Base-by-base conservation (phyloP, 1,140 invertebrate genomes). In the Daktulosphaira vitifoliae region DNA sequence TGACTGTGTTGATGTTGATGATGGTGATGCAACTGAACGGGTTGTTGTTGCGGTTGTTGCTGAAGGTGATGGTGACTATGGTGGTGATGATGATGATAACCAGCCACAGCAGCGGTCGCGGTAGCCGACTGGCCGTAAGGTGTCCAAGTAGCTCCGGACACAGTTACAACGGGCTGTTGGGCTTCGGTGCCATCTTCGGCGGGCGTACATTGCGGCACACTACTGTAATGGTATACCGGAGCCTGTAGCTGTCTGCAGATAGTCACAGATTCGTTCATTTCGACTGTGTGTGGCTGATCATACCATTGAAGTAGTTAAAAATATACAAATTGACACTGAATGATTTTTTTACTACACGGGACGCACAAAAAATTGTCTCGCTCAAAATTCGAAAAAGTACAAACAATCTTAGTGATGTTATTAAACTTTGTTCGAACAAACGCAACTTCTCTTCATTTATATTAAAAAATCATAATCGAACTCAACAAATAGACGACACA, bases 251-350 rank as follows among this genome's bases (percentile, higher is more conserved):
- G 26, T 23, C 42, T 29, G 25, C 56, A 48, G 13, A 46, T 39
- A 16, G 56, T 46, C 23, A 62, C 42, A 23, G 56, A n/a, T 11
- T 62, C 56, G 18, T 62, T 62, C 56, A 62, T 62, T 5, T 6
- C 11, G 29, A 33, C 29, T 11, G 11, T 6, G 29, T 33, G 11
- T 11, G 11, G 11, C 29, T 11, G 29, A 33, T 6, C 29, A 33
- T 33, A 33, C 29, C 29, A 11, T 33, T n/a, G n/a, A n/a, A n/a
- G n/a, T n/a, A n/a, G n/a, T n/a, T n/a, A n/a, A n/a, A n/a, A n/a
- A n/a, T n/a, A n/a, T n/a, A n/a, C n/a, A n/a, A n/a, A n/a, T n/a
- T n/a, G n/a, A n/a, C n/a, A n/a, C n/a, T n/a, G n/a, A n/a, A n/a
- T n/a, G n/a, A n/a, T n/a, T n/a, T n/a, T n/a, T n/a, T n/a, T n/a